Conservation (phyloP, 2,797 vertebrate species). For the Remorina albescens region DNA sequence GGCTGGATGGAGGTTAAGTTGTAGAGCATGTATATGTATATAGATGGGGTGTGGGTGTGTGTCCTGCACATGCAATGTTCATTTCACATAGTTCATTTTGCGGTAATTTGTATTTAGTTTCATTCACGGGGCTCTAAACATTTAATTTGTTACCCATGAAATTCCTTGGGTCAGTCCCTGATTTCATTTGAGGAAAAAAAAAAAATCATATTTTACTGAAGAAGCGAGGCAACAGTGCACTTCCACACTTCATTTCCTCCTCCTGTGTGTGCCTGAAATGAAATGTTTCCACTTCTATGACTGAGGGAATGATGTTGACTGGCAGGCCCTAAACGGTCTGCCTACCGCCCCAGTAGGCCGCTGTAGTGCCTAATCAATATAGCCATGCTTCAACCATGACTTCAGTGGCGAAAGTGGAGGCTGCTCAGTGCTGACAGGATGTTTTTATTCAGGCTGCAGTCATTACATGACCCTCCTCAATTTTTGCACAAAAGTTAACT, state of each 20-base stretch:
- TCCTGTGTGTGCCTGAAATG: conserved; percentile 26
- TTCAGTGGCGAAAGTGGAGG: conserved; percentile 16
- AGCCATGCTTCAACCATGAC: conserved; percentile 49
- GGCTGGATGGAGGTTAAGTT: background rate
- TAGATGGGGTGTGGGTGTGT: background rate
- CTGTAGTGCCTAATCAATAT: conserved; percentile 58
- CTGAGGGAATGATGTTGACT: conserved; percentile 49
- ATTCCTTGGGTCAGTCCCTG: conserved; percentile 19
- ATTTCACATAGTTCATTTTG: conserved; percentile 12
- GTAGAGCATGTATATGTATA: background rate
- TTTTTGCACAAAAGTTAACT: background rate
- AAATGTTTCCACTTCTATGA: conserved; percentile 49
- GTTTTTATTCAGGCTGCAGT: conserved; percentile 27
- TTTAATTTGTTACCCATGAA: conserved; percentile 55
- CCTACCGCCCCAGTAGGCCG: conserved; percentile 39
- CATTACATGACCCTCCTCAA: background rate
- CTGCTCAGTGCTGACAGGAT: conserved; percentile 10
- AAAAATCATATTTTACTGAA: conserved; percentile 39
- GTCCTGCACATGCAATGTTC: background rate
- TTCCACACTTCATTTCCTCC: conserved; percentile 43
- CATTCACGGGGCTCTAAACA: conserved; percentile 20
- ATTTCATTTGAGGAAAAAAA: conserved; percentile 50
- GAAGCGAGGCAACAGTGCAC: conserved; percentile 24
- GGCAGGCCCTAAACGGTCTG: conserved; percentile 45
- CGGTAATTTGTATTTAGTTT: conserved; percentile 39